Conservation (phyloP, 2,888 invertebrate species). For the Orthosia cruda region DNA sequence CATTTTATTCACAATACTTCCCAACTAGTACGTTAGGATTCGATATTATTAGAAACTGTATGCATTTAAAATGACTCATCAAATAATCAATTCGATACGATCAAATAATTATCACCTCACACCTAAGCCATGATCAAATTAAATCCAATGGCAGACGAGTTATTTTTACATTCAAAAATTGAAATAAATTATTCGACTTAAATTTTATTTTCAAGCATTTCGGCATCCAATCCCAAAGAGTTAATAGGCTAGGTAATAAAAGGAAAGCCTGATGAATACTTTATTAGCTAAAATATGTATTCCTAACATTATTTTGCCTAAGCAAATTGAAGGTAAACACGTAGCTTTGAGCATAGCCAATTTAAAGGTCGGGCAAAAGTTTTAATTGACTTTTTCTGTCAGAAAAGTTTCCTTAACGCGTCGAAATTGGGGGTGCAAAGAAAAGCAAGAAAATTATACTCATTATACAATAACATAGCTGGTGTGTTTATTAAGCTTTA, state of each 20-base stretch:
- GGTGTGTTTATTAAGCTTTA: neutral
- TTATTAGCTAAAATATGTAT: conserved; percentile 30
- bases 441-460: conserved; percentile 11
- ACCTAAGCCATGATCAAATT: neutral
- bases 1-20: too few species aligned
- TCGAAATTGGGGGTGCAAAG: conserved; percentile 17
- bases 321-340: conserved; percentile 31
- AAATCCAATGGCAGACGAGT: neutral
- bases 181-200: too few species aligned
- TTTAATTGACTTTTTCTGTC: conserved; percentile 60
- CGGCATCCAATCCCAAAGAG: neutral
- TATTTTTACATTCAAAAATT: neutral
- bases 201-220: neutral
- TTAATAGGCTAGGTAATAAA: neutral
- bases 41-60: too few species aligned
- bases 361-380: conserved; percentile 38
- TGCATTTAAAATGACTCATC: too few species aligned
- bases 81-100: too few species aligned
- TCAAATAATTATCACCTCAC: neutral
- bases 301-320: conserved; percentile 11
- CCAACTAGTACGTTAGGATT: too few species aligned
- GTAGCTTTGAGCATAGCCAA: conserved; percentile 32
- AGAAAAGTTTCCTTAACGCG: conserved; percentile 10
- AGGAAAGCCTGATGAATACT: conserved; percentile 31
- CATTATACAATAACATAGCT: conserved; percentile 1